These are phyloP conservation scores for Poecilus cupreus DNA, from an alignment of 2,888 invertebrate genomes.

Conservation along the genomic window DNA sequence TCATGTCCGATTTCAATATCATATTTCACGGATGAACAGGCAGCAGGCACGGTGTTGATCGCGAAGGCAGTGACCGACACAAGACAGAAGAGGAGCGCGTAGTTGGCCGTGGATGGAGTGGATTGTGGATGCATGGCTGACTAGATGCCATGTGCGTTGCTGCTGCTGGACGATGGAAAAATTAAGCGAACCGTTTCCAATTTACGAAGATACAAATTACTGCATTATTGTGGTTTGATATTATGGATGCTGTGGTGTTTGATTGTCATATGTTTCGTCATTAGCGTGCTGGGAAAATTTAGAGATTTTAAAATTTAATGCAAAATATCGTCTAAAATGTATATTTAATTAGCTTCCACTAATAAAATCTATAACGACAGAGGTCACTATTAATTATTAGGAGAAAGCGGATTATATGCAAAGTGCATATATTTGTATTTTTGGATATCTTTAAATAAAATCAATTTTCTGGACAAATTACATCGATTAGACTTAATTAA, in stretches of 20 bases:
- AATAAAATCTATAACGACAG: no score
- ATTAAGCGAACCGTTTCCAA: slow-evolving; percentile 59
- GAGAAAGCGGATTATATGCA: no score
- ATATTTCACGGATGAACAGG: slow-evolving; percentile 52
- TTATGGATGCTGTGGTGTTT: neutral
- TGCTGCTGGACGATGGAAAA: neutral
- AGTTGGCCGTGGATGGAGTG: neutral
- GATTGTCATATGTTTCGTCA: slow-evolving; percentile 10
- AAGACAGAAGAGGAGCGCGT: neutral
- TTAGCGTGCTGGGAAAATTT: neutral
- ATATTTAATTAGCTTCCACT: no score
- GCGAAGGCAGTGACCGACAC: slow-evolving; percentile 52
- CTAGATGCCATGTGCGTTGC: neutral
- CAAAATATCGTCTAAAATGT: no score
- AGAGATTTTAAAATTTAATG: no score
- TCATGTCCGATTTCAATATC: slow-evolving; percentile 53
- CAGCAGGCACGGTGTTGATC: slow-evolving; percentile 34
- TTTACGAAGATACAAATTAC: slow-evolving; percentile 54
- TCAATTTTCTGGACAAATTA: no score
- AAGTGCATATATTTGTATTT: no score
- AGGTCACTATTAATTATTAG: no score
- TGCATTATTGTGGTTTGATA: slow-evolving; percentile 52
- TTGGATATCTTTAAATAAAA: no score
- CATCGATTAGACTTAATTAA: no score
- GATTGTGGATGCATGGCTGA: neutral